phyloP scores from a whole-genome alignment of 2,113 vertebrate genomes.

The Bujurquina vittata region DNA sequence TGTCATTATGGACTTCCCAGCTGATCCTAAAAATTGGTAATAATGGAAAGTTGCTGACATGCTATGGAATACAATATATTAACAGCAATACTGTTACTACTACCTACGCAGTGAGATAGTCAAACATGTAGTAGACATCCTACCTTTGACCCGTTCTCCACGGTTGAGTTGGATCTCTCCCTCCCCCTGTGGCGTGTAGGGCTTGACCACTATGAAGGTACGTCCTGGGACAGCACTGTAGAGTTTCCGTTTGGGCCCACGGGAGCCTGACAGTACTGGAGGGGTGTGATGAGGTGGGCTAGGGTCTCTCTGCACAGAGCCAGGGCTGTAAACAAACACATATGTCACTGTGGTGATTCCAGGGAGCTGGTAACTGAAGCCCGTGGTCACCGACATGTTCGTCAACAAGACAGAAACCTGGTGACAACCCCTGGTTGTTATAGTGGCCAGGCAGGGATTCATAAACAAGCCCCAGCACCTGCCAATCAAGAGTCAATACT shows the following conservation, averaged over 20 bases:
- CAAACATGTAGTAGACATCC: conserved; percentile 55
- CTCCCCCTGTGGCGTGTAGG: conserved; percentile 91
- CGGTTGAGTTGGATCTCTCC: conserved; percentile 96
- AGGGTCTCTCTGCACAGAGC: conserved; percentile 83
- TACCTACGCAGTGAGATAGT: not conserved
- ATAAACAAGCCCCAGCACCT: conserved; percentile 52
- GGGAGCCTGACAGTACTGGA: conserved; percentile 80
- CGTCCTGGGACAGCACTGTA: conserved; percentile 96
- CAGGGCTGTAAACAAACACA: conserved; percentile 97
- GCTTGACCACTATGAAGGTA: conserved; percentile 94
- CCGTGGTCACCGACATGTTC: conserved; percentile 82
- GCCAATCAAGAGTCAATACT: conserved; percentile 59
- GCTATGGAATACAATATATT: conserved; percentile 7
- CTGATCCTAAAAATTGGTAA: not conserved
- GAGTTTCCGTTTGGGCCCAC: conserved; percentile 94
- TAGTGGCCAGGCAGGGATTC: conserved; percentile 57
- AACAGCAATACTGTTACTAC: not conserved
- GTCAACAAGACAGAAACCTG: conserved; percentile 60
- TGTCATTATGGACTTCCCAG: conserved; percentile 12
- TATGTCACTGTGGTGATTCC: conserved; percentile 94
- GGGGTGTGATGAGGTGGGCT: conserved; percentile 83
- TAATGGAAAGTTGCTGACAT: not conserved
- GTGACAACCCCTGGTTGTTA: conserved; percentile 67
- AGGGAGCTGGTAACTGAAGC: conserved; percentile 86
- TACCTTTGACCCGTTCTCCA: conserved; percentile 95